Evolutionary conservation across 2,888 invertebrate species (phyloP).

Genomic region (Trimorus sp.): DNA sequence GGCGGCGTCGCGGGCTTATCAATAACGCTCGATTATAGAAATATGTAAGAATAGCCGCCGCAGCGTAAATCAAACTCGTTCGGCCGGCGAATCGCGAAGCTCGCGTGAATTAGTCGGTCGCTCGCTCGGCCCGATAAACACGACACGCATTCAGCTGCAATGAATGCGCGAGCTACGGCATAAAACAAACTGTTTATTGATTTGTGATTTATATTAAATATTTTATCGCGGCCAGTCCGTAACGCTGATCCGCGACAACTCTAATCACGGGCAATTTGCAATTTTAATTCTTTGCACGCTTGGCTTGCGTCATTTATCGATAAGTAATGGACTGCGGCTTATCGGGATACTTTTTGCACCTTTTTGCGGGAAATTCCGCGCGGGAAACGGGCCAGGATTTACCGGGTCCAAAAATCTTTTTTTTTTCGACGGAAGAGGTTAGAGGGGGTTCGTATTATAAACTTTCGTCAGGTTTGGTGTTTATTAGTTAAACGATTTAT

Average conservation of each 20-base stretch:
- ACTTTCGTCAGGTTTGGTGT: too few species aligned
- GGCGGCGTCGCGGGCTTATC: constrained; percentile 71
- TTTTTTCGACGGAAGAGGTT: too few species aligned
- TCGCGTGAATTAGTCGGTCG: constrained; percentile 50
- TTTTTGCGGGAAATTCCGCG: too few species aligned
- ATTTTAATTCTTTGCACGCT: constrained; percentile 58
- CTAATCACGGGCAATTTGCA: constrained; percentile 59
- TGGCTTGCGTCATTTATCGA: constrained; percentile 43
- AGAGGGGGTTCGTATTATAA: too few species aligned
- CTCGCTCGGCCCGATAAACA: constrained; percentile 40
- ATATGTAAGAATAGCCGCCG: constrained; percentile 69
- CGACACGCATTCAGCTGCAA: constrained; percentile 48
- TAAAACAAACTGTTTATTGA: constrained; percentile 60
- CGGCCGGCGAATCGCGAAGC: constrained; percentile 58
- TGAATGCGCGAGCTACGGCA: constrained; percentile 37
- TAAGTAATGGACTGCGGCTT: constrained; percentile 48
- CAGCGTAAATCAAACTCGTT: constrained; percentile 69
- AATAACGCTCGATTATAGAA: constrained; percentile 74
- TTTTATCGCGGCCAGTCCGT: constrained; percentile 48
- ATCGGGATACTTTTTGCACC: constrained; percentile 22
- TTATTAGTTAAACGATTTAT: too few species aligned
- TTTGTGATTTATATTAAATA: constrained; percentile 57
- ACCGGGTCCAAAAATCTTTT: too few species aligned
- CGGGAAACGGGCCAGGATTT: too few species aligned
- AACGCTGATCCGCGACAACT: constrained; percentile 42